These are phyloP conservation scores for Orchestes rusci DNA, from an alignment of 2,888 invertebrate species.

Conservation along the genomic window DNA sequence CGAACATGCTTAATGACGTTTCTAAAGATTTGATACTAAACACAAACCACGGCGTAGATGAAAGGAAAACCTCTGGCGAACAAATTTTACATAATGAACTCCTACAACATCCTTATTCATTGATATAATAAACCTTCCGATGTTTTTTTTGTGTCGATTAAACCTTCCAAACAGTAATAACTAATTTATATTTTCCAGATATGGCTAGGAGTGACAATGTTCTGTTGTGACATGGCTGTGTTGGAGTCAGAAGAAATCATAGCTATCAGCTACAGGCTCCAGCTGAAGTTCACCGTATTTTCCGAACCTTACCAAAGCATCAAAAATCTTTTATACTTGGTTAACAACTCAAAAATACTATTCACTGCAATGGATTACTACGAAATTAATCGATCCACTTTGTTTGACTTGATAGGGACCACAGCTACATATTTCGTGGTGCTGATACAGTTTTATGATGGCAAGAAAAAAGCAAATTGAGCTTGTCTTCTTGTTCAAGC, in stretches of 20 bases:
- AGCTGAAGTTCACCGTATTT: constrained; percentile 15
- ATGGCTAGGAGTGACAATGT: constrained; percentile 21
- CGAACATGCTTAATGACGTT: no score
- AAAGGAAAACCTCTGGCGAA: no score
- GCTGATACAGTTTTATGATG: constrained; percentile 21
- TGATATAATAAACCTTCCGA: no score
- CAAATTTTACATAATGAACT: no score
- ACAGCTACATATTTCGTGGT: constrained; percentile 23
- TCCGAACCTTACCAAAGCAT: constrained; percentile 16
- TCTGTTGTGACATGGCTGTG: constrained; percentile 21
- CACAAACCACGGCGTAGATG: no score
- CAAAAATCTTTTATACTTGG: constrained; percentile 15
- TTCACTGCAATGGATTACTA: constrained; percentile 23
- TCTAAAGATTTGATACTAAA: no score
- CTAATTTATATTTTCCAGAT: constrained; percentile 9
- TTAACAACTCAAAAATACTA: constrained; percentile 16
- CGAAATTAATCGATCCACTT: constrained; percentile 20
- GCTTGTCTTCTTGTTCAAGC: no score
- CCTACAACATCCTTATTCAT: no score
- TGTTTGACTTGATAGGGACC: constrained; percentile 22
- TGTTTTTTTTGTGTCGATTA: no score
- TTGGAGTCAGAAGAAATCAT: constrained; percentile 20
- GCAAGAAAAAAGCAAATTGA: constrained; percentile 7
- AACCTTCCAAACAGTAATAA: not conserved
- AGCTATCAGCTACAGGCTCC: constrained; percentile 19